Evolutionary conservation across 2,888 invertebrate species (phyloP).

Genomic region (Brenthis hecate): DNA sequence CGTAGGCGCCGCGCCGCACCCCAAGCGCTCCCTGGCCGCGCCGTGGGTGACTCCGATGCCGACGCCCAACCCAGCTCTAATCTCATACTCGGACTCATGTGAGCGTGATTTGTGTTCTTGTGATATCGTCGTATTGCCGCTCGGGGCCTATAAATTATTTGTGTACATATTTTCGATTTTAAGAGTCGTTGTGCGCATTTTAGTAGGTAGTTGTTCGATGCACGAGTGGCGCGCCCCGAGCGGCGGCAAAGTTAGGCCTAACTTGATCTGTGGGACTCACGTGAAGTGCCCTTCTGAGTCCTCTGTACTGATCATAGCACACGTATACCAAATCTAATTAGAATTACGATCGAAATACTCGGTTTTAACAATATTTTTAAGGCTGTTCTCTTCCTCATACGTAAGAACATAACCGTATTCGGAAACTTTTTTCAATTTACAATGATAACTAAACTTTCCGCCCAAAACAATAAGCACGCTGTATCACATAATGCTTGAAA

Average conservation of each 20-base stretch:
- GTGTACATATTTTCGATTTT: slow-evolving; percentile 72
- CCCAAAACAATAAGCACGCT: slow-evolving; percentile 48
- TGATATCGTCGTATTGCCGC: slow-evolving; percentile 51
- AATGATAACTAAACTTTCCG: slow-evolving; percentile 43
- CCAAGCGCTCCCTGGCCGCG: slow-evolving; percentile 56
- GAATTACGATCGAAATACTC: slow-evolving; percentile 33
- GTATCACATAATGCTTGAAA: slow-evolving; percentile 50
- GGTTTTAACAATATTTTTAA: slow-evolving; percentile 18
- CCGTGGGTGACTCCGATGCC: slow-evolving; percentile 48
- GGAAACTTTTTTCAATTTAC: slow-evolving; percentile 40
- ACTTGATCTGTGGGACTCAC: slow-evolving; percentile 59
- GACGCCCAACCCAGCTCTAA: slow-evolving; percentile 45
- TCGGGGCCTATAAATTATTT: slow-evolving; percentile 55
- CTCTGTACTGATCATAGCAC: slow-evolving; percentile 49
- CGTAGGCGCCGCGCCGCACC: slow-evolving; percentile 84
- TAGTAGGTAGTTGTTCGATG: slow-evolving; percentile 65
- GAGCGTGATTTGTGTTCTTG: slow-evolving; percentile 75
- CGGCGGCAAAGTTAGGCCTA: slow-evolving; percentile 69
- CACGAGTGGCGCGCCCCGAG: slow-evolving; percentile 54
- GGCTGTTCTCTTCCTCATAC: slow-evolving; percentile 6
- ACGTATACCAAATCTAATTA: slow-evolving; percentile 55
- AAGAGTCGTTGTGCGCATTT: slow-evolving; percentile 67
- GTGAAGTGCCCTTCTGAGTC: slow-evolving; percentile 71
- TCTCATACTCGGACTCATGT: slow-evolving; percentile 76
- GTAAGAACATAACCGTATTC: not conserved